Evolutionary conservation across 2,888 invertebrate genomes (phyloP).

Genomic region (Carabus problematicus): DNA sequence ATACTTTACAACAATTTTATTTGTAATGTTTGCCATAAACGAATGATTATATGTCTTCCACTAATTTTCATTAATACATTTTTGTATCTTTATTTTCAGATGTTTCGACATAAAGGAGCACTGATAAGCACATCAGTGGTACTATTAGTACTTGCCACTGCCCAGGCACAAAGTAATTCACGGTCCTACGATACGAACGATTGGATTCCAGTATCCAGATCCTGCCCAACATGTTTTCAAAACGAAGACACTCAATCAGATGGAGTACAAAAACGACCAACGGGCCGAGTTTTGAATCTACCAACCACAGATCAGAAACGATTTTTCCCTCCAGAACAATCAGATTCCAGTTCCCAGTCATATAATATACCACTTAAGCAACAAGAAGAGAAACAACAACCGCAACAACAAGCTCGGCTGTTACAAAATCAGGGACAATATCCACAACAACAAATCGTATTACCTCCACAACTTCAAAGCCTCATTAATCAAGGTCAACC

Average conservation of each 20-base stretch:
- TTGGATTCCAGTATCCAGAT: slow-evolving; percentile 64
- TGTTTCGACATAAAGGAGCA: slow-evolving; percentile 28
- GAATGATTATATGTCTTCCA: no score
- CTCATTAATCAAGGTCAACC: slow-evolving; percentile 47
- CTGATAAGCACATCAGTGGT: slow-evolving; percentile 15
- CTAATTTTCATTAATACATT: no score
- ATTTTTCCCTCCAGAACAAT: slow-evolving; percentile 30
- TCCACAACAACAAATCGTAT: neutral
- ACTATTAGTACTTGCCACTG: slow-evolving; percentile 8
- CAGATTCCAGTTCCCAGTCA: slow-evolving; percentile 44
- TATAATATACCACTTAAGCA: slow-evolving; percentile 50
- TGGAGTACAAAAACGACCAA: slow-evolving; percentile 50
- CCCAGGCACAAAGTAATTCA: slow-evolving; percentile 32
- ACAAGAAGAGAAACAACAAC: slow-evolving; percentile 39
- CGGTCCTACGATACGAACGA: slow-evolving; percentile 58
- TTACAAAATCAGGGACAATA: slow-evolving; percentile 19
- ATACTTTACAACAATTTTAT: no score
- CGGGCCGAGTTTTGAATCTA: slow-evolving; percentile 54
- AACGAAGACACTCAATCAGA: slow-evolving; percentile 47
- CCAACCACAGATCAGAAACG: slow-evolving; percentile 44
- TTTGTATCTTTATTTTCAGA: slow-evolving; percentile 20
- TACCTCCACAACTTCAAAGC: slow-evolving; percentile 41
- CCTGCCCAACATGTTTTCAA: slow-evolving; percentile 50
- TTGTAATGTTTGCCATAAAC: no score
- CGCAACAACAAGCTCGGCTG: slow-evolving; percentile 43